Evolutionary conservation across 2,113 vertebrate species (phyloP), one percentile per base, ranked within the genome.

Genomic region (Entomyzon cyanotis): DNA sequence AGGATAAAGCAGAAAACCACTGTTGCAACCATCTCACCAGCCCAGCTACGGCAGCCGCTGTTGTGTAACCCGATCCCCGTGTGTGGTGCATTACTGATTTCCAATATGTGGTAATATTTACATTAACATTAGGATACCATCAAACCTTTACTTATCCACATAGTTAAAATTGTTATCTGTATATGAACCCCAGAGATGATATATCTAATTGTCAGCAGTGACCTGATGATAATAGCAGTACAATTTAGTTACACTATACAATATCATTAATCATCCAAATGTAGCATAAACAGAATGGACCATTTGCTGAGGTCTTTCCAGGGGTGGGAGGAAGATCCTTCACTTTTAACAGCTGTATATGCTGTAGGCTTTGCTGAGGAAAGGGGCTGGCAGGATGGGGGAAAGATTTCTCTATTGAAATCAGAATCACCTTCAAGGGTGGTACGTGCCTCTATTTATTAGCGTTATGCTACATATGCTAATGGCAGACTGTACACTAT

Each of bases 131-230:
- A 96, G 96, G 82, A 77, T 88, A 81, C 88, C 93, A 97, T 75
- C 76, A 92, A 67, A 91, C 79, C 41, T 97, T 97, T 97, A 96
- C 95, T 98, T 98, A 97, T 96, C 93, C 97, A 94, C 95, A 96
- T 95, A 97, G 97, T 98, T 98, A 98, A 98, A 98, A 98, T 95
- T 96, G 97, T 98, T 98, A 98, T 98, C 97, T 97, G 95, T 97
- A 95, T 98, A 92, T 96, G 97, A 98, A 97, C 95, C 97, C 96
- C 95, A 49, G 95, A 97, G 97, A 98, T 98, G 97, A 98, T 98
- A 97, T 97, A 98, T 98, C 97, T 98, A 97, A 97, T 98, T 98
- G 98, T 98, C 98, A 98, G 97, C 95, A 44, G 97, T 98, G 97
- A 98, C 97, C 98, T 98, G 97, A 97, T 97, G 97, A 97, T 98